These are phyloP conservation scores for Mareca penelope DNA, from an alignment of 2,797 vertebrate species.

Conservation along the genomic window DNA sequence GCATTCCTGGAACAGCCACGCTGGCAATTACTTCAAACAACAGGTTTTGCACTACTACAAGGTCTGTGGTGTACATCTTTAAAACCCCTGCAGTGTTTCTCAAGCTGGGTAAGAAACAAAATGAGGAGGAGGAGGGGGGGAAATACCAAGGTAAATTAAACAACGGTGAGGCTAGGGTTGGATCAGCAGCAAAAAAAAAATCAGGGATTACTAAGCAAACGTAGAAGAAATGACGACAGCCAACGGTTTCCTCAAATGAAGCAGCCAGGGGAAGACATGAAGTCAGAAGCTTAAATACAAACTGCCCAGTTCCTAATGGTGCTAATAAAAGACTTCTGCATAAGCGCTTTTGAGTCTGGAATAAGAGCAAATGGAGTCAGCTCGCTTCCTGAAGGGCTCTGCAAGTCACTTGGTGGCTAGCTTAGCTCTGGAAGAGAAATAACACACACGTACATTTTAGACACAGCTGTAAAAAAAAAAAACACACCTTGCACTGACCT, in stretches of 20 bases:
- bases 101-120: not conserved
- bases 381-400: not conserved
- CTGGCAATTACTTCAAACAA: constrained; percentile 30
- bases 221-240: not conserved
- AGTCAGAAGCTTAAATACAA: not conserved
- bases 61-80: not conserved
- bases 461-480: not conserved
- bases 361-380: not conserved
- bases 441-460: not conserved
- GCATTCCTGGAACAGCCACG: constrained; percentile 50
- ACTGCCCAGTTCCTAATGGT: not conserved
- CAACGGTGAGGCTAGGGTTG: not conserved
- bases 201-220: not conserved
- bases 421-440: not conserved
- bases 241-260: not conserved
- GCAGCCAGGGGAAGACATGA: not conserved
- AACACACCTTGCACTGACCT: not conserved
- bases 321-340: not conserved
- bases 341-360: not conserved
- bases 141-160: not conserved
- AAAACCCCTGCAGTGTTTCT: not conserved
- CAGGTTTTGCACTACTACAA: not conserved
- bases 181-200: not conserved
- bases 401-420: not conserved
- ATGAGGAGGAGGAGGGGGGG: fast-evolving